A percentile compares a stretch with the other conserved stretches of the same genome.
Evolutionary conservation across 2,113 vertebrate species (phyloP).

Genomic region (Dicaeum eximium): DNA sequence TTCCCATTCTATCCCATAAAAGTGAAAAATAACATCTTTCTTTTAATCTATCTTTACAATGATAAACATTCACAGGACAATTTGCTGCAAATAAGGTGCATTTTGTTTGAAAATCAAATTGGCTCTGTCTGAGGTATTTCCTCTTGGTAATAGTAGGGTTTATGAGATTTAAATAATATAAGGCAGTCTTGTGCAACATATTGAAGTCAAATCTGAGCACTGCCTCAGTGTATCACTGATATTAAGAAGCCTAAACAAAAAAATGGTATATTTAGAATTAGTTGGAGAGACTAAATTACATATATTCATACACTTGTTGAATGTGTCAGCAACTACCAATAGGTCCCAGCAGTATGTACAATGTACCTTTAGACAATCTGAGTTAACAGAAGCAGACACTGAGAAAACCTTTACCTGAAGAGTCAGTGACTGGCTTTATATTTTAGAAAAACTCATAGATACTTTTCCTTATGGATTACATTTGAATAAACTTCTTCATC

Average conservation of each 20-base stretch:
- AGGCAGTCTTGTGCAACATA: neutral
- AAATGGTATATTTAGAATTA: neutral
- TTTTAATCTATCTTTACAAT: neutral
- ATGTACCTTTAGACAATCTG: neutral
- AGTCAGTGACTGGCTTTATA: neutral
- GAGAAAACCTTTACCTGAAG: neutral
- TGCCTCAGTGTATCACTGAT: neutral
- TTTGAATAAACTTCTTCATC: neutral
- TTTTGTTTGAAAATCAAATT: neutral
- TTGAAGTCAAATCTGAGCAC: neutral
- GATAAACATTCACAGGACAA: neutral
- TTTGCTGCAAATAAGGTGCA: neutral
- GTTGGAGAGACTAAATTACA: neutral
- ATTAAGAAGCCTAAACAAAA: neutral
- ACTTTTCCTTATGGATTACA: neutral
- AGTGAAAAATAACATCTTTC: neutral
- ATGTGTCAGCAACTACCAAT: neutral
- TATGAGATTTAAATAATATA: slow-evolving; percentile 10
- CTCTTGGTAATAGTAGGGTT: neutral
- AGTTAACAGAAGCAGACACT: neutral
- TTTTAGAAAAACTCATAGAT: neutral
- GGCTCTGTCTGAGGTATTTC: neutral
- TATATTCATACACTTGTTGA: neutral
- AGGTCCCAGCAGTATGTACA: neutral
- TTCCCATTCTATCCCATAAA: neutral